Evolutionary conservation across 2,797 vertebrate genomes (phyloP), one percentile per base, ranked within the genome.

Genomic region (Fistularia commersonii): DNA sequence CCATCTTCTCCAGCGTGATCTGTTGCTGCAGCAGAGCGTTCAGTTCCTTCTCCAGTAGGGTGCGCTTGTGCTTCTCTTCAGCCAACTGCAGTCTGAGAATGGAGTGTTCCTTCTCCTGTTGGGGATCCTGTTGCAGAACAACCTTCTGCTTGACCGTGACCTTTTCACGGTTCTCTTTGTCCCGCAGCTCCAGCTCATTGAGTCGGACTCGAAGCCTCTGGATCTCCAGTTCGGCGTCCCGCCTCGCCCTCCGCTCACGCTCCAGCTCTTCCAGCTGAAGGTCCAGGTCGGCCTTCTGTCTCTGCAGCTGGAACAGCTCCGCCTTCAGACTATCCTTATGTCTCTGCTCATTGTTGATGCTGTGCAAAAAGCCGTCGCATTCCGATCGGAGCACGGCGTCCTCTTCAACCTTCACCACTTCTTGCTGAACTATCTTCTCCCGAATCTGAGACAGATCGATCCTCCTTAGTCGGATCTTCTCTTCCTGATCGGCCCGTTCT

Each of bases 111-210:
- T 95, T 94, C 77, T 97, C 93, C 78, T 99, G 96, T 69, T 96
- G 93, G 11, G 97, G 97, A 77, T 99, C 97, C 80, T 96, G 94
- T 79, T 99, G 95, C 39, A 98, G 86, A 33, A 98, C 94, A 6
- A 99, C 95, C 82, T 97, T 98, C 76, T 99, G 95, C 76, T 93
- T 95, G 57, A 93, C 92, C 0, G 95, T 97, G 40, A 99, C 97
- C 69, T 93, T 94, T 72, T 98, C 95, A 1, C 90, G 88, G 9
- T 92, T 94, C 69, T 95, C 93, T 48, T 90, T 91, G 76, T 95
- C 93, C 1, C 90, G 87, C 64, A 96, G 87, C 75, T 96, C 92
- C 42, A 99, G 77, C 51, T 93, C 93, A 0, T 67, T 88, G 49
- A 98, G 84, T 45, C 85, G 89, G 34, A 94, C 84, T 66, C 86